These are phyloP conservation scores for Drosophila kuntzei DNA, from an alignment of 2,888 invertebrate species.

Conservation along the genomic window DNA sequence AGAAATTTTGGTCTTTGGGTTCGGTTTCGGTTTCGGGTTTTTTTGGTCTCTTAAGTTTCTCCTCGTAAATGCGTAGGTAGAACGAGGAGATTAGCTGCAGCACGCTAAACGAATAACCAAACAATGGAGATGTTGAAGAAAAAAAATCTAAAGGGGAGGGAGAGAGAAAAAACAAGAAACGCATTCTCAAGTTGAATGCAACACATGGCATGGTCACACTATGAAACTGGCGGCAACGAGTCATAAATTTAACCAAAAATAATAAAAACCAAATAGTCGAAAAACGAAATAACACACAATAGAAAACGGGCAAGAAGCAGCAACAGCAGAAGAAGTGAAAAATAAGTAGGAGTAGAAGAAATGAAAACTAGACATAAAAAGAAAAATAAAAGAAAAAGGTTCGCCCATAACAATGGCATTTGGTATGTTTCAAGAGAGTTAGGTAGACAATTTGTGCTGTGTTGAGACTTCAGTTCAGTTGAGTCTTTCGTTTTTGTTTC, in stretches of 20 bases:
- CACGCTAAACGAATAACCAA: conserved; percentile 65
- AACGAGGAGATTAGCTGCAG: conserved; percentile 57
- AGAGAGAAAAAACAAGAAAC: conserved; percentile 58
- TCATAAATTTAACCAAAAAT: conserved; percentile 74
- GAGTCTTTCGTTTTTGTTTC: conserved; percentile 12
- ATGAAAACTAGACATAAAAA: conserved; percentile 35
- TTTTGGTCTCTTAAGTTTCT: conserved; percentile 30
- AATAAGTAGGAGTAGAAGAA: conserved; percentile 11
- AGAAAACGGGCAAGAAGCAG: conserved; percentile 14
- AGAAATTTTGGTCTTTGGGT: conserved; percentile 38
- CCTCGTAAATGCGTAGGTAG: conserved; percentile 53
- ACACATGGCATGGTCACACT: conserved; percentile 70
- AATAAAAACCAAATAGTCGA: conserved; percentile 79
- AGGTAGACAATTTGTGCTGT: conserved; percentile 62
- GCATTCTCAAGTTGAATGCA: conserved; percentile 69
- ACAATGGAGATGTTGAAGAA: conserved; percentile 53
- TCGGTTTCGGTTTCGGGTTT: conserved; percentile 19
- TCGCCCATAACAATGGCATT: conserved; percentile 54
- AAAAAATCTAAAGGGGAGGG: too few species aligned
- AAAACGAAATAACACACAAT: conserved; percentile 48
- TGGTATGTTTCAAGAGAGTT: conserved; percentile 52
- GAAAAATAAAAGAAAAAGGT: conserved; percentile 50
- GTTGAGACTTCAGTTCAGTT: conserved; percentile 1
- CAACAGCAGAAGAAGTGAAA: background rate
- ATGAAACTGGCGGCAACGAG: conserved; percentile 55